Evolutionary conservation across 2,113 vertebrate genomes (phyloP).

Genomic region (Caranx ignobilis): DNA sequence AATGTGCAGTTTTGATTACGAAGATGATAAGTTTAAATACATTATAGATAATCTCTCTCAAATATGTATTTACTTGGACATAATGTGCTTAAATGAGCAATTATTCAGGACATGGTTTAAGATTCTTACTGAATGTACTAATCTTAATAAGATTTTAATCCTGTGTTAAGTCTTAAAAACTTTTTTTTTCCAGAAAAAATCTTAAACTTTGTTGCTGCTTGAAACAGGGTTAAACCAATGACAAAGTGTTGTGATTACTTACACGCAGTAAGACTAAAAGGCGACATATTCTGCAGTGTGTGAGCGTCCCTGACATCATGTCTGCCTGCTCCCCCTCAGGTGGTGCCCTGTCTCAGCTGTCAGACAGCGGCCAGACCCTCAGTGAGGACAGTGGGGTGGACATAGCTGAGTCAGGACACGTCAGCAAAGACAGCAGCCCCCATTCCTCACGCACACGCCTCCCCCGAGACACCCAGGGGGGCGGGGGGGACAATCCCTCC

Average conservation of each 20-base stretch:
- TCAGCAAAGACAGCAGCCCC: constrained; percentile 87
- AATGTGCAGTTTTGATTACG: background rate
- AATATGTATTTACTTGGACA: constrained; percentile 31
- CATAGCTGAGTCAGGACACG: constrained; percentile 89
- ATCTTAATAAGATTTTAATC: constrained; percentile 50
- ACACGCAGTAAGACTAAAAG: background rate
- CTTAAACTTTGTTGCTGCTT: background rate
- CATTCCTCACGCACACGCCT: constrained; percentile 83
- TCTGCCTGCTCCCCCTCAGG: constrained; percentile 81
- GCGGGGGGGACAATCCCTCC: constrained; percentile 73
- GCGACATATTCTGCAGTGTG: background rate
- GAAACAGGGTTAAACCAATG: background rate
- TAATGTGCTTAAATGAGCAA: constrained; percentile 47
- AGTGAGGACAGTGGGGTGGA: constrained; percentile 99
- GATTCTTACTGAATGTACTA: constrained; percentile 12
- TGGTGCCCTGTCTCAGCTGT: constrained; percentile 93
- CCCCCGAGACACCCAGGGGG: constrained; percentile 79
- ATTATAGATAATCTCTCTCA: constrained; percentile 20
- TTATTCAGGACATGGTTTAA: constrained; percentile 24
- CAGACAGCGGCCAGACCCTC: constrained; percentile 95
- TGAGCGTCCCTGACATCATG: constrained; percentile 17
- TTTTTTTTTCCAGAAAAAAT: background rate
- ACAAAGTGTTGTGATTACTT: background rate
- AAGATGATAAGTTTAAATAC: background rate
- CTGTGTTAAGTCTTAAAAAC: constrained; percentile 21